Conservation (phyloP, 2,113 vertebrate genomes). For the Pachypanchax playfairii region DNA sequence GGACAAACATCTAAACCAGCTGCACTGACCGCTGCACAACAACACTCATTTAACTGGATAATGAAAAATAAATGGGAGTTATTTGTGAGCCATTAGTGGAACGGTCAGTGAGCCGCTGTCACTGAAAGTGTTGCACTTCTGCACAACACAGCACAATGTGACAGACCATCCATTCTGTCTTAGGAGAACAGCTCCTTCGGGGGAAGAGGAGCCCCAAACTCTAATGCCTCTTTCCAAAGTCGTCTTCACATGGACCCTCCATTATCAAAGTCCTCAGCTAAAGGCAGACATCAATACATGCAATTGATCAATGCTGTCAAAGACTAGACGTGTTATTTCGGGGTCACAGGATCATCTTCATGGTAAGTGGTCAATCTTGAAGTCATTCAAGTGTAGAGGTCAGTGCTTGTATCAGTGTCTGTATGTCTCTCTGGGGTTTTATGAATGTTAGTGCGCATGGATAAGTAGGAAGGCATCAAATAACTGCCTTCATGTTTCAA, state of each 20-base stretch:
- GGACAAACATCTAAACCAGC: background rate
- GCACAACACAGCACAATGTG: slow-evolving; percentile 61
- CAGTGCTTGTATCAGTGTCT: slow-evolving; percentile 13
- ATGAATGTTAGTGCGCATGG: slow-evolving; percentile 44
- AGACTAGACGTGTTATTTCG: slow-evolving; percentile 39
- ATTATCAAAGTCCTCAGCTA: slow-evolving; percentile 52
- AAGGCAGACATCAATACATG: slow-evolving; percentile 52
- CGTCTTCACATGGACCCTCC: slow-evolving; percentile 40
- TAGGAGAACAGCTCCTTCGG: slow-evolving; percentile 52
- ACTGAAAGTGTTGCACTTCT: slow-evolving; percentile 61
- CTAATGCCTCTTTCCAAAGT: slow-evolving; percentile 12
- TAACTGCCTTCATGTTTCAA: slow-evolving; percentile 62
- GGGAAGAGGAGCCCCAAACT: slow-evolving; percentile 10
- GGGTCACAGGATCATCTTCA: slow-evolving; percentile 46
- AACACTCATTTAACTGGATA: background rate
- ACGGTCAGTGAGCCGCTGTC: slow-evolving; percentile 55
- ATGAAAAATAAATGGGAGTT: background rate
- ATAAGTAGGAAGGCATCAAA: slow-evolving; percentile 59
- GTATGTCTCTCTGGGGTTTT: slow-evolving; percentile 8
- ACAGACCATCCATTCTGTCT: slow-evolving; percentile 60
- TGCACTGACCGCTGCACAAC: background rate
- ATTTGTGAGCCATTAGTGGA: slow-evolving; percentile 28
- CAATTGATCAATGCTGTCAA: slow-evolving; percentile 43
- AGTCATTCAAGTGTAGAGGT: slow-evolving; percentile 44
- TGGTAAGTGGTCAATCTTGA: slow-evolving; percentile 45